These are phyloP conservation scores for Sarcophaga carnaria DNA, from an alignment of 2,888 invertebrate species.

Conservation along the genomic window DNA sequence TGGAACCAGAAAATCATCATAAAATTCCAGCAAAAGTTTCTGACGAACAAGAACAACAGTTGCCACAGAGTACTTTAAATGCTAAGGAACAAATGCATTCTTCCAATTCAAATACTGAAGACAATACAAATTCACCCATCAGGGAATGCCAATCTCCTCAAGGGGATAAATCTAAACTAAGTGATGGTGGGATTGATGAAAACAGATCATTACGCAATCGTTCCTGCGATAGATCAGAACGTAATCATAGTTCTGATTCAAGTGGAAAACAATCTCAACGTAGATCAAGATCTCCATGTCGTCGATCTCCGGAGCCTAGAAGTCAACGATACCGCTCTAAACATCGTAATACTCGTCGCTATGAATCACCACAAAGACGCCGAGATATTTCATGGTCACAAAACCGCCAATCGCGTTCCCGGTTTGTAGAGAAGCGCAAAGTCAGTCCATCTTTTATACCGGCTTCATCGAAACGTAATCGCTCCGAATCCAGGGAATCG, in stretches of 20 bases:
- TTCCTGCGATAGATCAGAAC: constrained; percentile 74
- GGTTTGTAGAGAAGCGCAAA: constrained; percentile 72
- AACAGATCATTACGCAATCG: constrained; percentile 77
- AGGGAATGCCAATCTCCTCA: constrained; percentile 56
- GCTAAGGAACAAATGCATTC: constrained; percentile 75
- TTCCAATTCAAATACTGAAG: constrained; percentile 73
- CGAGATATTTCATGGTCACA: constrained; percentile 71
- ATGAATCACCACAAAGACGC: constrained; percentile 71
- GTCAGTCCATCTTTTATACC: constrained; percentile 52
- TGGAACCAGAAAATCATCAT: constrained; percentile 98
- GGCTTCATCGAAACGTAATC: constrained; percentile 70
- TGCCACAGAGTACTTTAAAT: constrained; percentile 70
- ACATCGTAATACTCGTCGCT: constrained; percentile 73
- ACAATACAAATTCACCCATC: constrained; percentile 60
- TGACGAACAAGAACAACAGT: constrained; percentile 72
- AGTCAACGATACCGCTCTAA: constrained; percentile 72
- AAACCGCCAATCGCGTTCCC: constrained; percentile 71
- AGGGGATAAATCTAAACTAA: constrained; percentile 72
- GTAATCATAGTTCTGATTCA: constrained; percentile 75
- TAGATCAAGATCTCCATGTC: constrained; percentile 73
- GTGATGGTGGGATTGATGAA: constrained; percentile 70
- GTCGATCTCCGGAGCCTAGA: constrained; percentile 73
- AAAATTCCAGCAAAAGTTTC: constrained; percentile 92
- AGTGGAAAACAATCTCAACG: constrained; percentile 64
- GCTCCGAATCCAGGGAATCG: constrained; percentile 70